Conservation (phyloP, 2,797 vertebrate species). For the Gallinago solitaria region DNA sequence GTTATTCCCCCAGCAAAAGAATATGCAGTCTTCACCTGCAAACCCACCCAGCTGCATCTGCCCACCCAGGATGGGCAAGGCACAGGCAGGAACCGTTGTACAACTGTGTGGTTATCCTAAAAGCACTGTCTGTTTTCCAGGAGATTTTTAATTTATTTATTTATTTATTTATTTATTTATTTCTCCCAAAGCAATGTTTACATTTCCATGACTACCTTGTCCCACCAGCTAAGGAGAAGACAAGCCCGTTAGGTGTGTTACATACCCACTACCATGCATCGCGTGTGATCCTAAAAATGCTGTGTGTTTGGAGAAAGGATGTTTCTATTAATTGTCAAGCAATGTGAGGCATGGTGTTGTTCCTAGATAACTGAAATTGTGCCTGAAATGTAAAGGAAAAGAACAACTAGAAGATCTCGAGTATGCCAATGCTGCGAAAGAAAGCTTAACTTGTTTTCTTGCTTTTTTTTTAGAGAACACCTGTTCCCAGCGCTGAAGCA, state of each 20-base stretch:
- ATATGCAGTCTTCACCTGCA: neutral
- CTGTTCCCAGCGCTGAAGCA: slow-evolving; percentile 94
- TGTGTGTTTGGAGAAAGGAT: slow-evolving; percentile 4
- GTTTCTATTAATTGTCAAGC: slow-evolving; percentile 32
- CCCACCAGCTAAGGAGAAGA: slow-evolving; percentile 17
- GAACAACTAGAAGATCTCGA: slow-evolving; percentile 51
- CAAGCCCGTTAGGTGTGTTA: neutral
- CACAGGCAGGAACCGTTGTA: neutral
- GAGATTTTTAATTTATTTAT: neutral
- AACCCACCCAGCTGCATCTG: fast-evolving
- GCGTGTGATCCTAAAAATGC: neutral
- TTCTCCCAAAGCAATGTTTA: neutral
- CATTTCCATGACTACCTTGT: neutral
- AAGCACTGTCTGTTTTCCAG: neutral
- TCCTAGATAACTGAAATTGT: slow-evolving; percentile 58
- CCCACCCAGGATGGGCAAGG: fast-evolving
- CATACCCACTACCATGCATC: neutral
- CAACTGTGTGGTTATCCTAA: neutral
- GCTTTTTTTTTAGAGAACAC: slow-evolving; percentile 92
- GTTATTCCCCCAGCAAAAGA: neutral
- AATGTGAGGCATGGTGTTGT: neutral
- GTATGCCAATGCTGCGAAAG: slow-evolving; percentile 71
- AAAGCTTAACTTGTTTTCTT: slow-evolving; percentile 84
- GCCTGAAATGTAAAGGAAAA: slow-evolving; percentile 69
- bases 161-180: neutral